phyloP scores from a whole-genome alignment of 2,888 invertebrate genomes.

The Philhelius pedissequus region DNA sequence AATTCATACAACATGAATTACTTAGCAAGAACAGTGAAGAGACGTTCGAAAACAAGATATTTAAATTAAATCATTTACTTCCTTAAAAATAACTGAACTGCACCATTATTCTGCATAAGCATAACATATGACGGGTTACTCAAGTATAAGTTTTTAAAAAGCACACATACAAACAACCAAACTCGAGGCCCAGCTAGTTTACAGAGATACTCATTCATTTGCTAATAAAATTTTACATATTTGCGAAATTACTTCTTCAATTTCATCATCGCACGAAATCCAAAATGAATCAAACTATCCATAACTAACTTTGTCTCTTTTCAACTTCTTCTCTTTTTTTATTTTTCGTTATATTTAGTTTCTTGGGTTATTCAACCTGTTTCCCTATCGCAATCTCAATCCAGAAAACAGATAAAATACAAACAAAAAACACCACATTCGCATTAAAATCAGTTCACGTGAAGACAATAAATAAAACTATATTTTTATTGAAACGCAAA shows the following conservation, averaged over 20 bases:
- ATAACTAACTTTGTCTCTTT: background rate
- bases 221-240: no score
- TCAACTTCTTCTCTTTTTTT: background rate
- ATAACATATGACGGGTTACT: no score
- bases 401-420: background rate
- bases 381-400: background rate
- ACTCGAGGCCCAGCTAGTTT: no score
- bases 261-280: background rate
- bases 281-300: background rate
- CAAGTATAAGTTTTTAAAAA: no score
- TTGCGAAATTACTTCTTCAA: background rate
- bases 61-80: no score
- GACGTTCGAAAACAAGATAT: no score
- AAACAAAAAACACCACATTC: background rate
- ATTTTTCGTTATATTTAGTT: background rate
- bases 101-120: no score
- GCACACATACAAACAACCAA: no score
- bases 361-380: slow-evolving; percentile 1
- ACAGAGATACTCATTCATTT: no score
- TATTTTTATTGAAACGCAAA: slow-evolving; percentile 48
- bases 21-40: no score
- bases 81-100: no score
- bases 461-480: background rate
- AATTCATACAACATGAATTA: no score
- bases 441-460: slow-evolving; percentile 3